These are phyloP conservation scores for Drosophila pseudotakahashii DNA, from an alignment of 2,888 invertebrate species.

Conservation along the genomic window DNA sequence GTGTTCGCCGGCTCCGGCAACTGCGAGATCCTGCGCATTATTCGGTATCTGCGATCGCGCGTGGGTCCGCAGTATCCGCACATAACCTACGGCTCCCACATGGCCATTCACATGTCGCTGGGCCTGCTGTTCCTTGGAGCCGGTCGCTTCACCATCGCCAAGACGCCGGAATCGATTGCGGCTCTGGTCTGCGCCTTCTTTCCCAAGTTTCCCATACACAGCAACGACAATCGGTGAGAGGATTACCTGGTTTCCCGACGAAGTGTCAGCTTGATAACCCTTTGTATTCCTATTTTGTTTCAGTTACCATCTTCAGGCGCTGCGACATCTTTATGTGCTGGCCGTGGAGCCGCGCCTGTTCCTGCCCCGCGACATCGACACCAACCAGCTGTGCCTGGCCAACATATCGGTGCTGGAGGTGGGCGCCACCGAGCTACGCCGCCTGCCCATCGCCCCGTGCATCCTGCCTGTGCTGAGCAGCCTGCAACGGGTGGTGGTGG, in stretches of 20 bases:
- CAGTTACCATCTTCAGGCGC: conserved; percentile 98
- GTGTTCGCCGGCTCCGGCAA: conserved; percentile 98
- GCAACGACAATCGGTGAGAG: conserved; percentile 95
- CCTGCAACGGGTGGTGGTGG: conserved; percentile 90
- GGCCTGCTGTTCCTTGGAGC: conserved; percentile 97
- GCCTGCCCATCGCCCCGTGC: conserved; percentile 90
- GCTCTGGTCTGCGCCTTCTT: conserved; percentile 96
- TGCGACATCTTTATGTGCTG: conserved; percentile 97
- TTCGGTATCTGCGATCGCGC: conserved; percentile 92
- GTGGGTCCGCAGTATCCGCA: conserved; percentile 90
- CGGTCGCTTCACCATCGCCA: conserved; percentile 93
- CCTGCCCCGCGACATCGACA: conserved; percentile 93
- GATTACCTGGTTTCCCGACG: background rate
- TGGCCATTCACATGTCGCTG: conserved; percentile 97
- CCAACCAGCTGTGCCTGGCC: conserved; percentile 92
- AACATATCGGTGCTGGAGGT: conserved; percentile 87
- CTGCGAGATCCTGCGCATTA: conserved; percentile 91
- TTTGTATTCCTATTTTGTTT: too few relatives aligned
- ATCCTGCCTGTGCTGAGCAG: conserved; percentile 92
- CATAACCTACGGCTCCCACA: conserved; percentile 95
- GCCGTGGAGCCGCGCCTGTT: conserved; percentile 96
- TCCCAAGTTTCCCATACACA: conserved; percentile 98
- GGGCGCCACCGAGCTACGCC: conserved; percentile 85
- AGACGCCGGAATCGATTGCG: conserved; percentile 93
- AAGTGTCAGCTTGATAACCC: too few relatives aligned